These are phyloP conservation scores for Gymnopithys bicolor DNA, from an alignment of 2,797 vertebrate genomes.

Conservation along the genomic window DNA sequence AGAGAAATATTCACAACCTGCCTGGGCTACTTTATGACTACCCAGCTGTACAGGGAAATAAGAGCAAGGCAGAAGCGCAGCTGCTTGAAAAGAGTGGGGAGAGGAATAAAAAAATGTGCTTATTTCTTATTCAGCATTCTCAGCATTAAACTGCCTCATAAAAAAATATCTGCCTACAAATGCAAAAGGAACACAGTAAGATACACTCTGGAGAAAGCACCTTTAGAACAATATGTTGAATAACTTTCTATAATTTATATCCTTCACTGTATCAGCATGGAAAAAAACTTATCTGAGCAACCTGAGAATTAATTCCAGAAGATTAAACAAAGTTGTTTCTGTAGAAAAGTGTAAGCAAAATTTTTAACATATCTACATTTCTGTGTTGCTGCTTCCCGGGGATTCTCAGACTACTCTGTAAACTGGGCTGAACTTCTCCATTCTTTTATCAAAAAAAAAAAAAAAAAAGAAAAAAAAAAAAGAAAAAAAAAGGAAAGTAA, in stretches of 20 bases:
- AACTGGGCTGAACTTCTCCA: not conserved
- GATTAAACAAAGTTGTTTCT: not conserved
- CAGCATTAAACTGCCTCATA: not conserved
- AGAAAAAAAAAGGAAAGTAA: not conserved
- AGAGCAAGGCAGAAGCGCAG: not conserved
- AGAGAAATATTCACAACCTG: not conserved
- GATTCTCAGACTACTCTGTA: not conserved
- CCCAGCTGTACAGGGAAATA: not conserved
- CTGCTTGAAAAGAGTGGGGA: not conserved
- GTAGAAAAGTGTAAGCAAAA: not conserved
- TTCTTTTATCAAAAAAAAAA: not conserved
- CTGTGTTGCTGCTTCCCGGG: not conserved
- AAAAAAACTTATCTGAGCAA: not conserved
- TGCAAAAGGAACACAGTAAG: not conserved
- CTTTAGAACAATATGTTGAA: not conserved
- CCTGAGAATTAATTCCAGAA: conserved; percentile 11
- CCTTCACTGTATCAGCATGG: not conserved
- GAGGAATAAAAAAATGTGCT: not conserved
- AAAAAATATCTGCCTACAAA: not conserved
- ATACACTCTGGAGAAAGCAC: not conserved
- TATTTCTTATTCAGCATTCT: not conserved
- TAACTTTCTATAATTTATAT: not conserved
- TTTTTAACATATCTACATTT: not conserved
- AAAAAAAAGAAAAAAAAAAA: not conserved
- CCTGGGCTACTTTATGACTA: not conserved